Conservation (phyloP, 2,888 invertebrate species). For the Ophion obscuratus region DNA sequence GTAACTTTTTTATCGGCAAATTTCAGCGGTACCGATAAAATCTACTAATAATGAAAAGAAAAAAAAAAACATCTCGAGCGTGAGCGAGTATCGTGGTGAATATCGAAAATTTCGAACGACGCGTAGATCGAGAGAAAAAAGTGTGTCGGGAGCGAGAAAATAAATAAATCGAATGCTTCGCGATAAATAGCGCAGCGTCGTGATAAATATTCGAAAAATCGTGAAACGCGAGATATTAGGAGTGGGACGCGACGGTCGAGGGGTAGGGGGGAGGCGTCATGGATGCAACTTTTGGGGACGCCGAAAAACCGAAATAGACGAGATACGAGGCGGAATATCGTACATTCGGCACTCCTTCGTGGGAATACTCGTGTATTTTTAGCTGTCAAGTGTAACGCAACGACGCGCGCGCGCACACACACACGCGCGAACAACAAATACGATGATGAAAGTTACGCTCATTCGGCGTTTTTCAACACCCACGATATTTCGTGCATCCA, state of each 20-base stretch:
- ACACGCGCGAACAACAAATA: neutral
- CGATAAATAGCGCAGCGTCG: neutral
- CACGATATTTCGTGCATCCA: constrained; percentile 42
- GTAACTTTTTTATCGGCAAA: neutral
- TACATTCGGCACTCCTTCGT: constrained; percentile 60
- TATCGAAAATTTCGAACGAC: neutral
- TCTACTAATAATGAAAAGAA: constrained; percentile 20
- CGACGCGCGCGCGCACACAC: neutral
- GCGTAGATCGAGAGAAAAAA: neutral
- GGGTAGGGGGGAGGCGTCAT: constrained; percentile 5
- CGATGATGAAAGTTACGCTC: constrained; percentile 12
- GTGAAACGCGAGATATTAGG: constrained; percentile 20
- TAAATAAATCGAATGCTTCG: neutral
- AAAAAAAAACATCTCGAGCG: constrained; percentile 5
- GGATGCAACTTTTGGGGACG: constrained; percentile 55
- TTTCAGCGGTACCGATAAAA: constrained; percentile 11
- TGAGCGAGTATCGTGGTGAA: neutral
- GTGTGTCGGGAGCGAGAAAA: too few relatives aligned
- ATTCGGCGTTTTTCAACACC: constrained; percentile 41
- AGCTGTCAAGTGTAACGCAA: constrained; percentile 57
- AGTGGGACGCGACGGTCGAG: neutral
- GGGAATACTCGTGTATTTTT: constrained; percentile 64
- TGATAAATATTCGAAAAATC: constrained; percentile 10
- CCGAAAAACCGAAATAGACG: constrained; percentile 65
- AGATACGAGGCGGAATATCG: constrained; percentile 42